Percentiles rank a stretch among this genome's conserved stretches.
Conservation (phyloP, 2,797 vertebrate genomes). For the Manis javanica region DNA sequence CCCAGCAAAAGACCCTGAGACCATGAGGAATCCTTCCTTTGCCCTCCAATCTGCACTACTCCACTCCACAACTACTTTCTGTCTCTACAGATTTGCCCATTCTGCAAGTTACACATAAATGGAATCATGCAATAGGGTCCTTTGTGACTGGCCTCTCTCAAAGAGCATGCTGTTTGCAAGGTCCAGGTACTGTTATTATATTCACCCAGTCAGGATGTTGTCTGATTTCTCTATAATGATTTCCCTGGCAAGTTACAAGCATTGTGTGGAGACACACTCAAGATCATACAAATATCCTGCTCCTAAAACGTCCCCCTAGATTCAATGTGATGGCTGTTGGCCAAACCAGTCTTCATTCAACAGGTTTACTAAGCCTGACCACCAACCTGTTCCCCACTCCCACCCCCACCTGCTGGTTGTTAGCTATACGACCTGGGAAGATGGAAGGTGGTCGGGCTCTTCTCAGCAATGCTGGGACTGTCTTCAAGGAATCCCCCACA, state of each 20-base stretch:
- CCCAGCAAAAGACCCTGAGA: no score
- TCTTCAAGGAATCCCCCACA: neutral
- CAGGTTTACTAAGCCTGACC: neutral
- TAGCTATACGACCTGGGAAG: neutral
- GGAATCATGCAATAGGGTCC: no score
- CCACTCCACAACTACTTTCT: neutral
- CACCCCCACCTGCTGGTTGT: neutral
- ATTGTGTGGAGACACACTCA: neutral
- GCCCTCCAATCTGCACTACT: accelerated
- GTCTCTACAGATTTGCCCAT: neutral
- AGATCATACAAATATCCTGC: neutral
- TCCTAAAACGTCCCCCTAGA: neutral
- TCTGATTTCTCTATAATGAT: neutral
- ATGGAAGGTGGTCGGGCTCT: neutral
- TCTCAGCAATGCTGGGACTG: neutral
- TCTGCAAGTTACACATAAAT: neutral
- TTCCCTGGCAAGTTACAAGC: neutral
- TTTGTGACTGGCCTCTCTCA: neutral
- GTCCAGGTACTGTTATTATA: neutral
- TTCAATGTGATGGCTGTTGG: neutral
- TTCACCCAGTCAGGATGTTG: neutral
- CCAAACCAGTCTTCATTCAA: neutral
- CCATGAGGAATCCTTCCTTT: neutral
- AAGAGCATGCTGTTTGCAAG: neutral
- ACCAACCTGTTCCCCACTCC: neutral